These are phyloP conservation scores for Gerris buenoi DNA, from an alignment of 1,140 invertebrate genomes.

Conservation along the genomic window DNA sequence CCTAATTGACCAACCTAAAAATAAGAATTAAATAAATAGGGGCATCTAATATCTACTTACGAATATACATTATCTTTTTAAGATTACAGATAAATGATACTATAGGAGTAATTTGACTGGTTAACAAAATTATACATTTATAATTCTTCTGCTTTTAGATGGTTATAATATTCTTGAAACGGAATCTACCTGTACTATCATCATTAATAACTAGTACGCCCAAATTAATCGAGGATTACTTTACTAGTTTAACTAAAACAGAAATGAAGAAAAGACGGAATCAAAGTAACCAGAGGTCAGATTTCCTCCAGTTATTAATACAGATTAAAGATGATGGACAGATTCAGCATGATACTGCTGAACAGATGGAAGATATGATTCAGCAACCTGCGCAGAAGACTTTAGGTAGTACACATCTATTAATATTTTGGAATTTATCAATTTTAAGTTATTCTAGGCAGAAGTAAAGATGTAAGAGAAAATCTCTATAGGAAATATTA, in stretches of 20 bases:
- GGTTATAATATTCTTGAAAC: slow-evolving; percentile 10
- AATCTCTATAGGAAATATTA: background rate
- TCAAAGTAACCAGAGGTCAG: slow-evolving; percentile 30
- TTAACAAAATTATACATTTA: too few relatives aligned
- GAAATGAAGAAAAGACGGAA: slow-evolving; percentile 28
- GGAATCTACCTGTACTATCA: slow-evolving; percentile 9
- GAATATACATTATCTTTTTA: too few relatives aligned
- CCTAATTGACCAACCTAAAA: too few relatives aligned
- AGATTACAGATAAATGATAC: too few relatives aligned
- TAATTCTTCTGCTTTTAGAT: slow-evolving; percentile 26
- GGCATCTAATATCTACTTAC: too few relatives aligned
- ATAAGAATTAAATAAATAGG: too few relatives aligned
- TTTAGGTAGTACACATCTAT: too few relatives aligned
- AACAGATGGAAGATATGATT: background rate
- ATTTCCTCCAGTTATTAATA: slow-evolving; percentile 27
- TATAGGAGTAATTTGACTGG: too few relatives aligned
- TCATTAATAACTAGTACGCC: slow-evolving; percentile 10
- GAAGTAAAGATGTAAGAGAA: background rate
- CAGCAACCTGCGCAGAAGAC: background rate
- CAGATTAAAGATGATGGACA: slow-evolving; percentile 16
- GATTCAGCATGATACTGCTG: background rate
- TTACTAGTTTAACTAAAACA: slow-evolving; percentile 30
- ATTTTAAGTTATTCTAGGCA: background rate
- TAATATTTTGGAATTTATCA: background rate
- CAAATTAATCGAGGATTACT: slow-evolving; percentile 30